A percentile compares a stretch with the other conserved stretches of the same genome.
These are phyloP conservation scores for Melanotaenia maccullochi DNA, from an alignment of 2,797 vertebrate species.

Conservation along the genomic window DNA sequence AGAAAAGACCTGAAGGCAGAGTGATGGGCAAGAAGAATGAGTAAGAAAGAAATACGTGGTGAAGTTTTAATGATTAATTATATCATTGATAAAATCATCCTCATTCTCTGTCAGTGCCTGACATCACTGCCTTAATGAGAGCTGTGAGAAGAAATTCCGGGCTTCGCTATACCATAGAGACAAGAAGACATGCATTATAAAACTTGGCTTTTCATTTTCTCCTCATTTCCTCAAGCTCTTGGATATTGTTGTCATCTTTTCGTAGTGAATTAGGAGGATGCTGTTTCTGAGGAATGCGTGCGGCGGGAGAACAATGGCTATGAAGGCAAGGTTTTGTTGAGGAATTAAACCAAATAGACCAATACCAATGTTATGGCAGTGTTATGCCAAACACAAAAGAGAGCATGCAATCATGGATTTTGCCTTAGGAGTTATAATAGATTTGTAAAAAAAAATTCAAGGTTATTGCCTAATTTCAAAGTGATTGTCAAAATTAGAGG, in stretches of 20 bases:
- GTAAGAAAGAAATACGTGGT: conserved; percentile 30
- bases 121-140: conserved; percentile 69
- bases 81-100: conserved; percentile 75
- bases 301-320: conserved; percentile 11
- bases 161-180: conserved; percentile 64
- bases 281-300: conserved; percentile 14
- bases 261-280: conserved; percentile 28
- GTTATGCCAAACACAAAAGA: conserved; percentile 10
- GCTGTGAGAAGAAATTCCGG: conserved; percentile 53
- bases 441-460: conserved; percentile 36
- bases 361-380: neutral
- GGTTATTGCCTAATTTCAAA: conserved; percentile 41
- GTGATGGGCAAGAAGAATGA: conserved; percentile 44
- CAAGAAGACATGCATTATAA: conserved; percentile 60
- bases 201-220: conserved; percentile 62
- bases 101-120: conserved; percentile 49
- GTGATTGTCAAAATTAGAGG: conserved; percentile 42
- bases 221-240: conserved; percentile 20
- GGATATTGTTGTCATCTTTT: conserved; percentile 20
- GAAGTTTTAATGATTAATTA: conserved; percentile 77
- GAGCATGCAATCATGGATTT: neutral
- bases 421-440: conserved; percentile 9
- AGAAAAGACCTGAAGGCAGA: conserved; percentile 21
- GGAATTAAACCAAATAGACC: conserved; percentile 17
- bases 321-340: conserved; percentile 23